These are phyloP conservation scores for Xestia xanthographa DNA, from an alignment of 2,888 invertebrate genomes.

Conservation along the genomic window DNA sequence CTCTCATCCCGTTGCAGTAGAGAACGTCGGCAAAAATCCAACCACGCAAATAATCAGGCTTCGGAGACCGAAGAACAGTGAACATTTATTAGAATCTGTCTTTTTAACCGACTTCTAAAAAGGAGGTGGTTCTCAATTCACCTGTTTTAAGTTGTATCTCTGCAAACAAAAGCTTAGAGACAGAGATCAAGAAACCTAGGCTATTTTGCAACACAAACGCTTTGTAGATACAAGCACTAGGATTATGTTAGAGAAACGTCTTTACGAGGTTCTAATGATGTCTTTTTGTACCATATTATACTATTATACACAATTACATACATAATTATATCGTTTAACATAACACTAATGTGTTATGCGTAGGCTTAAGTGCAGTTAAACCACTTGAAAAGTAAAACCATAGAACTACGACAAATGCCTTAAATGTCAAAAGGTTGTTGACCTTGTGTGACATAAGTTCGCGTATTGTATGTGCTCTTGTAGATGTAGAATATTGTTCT, in stretches of 20 bases:
- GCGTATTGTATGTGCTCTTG: not conserved
- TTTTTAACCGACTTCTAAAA: not conserved
- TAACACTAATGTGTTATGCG: conserved; percentile 4
- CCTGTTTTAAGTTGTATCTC: not conserved
- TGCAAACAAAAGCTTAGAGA: not conserved
- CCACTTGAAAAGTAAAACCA: conserved; percentile 10
- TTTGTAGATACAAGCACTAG: not conserved
- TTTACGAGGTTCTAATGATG: conserved; percentile 10
- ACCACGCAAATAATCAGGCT: not conserved
- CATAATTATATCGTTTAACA: conserved; percentile 5
- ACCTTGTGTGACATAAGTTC: conserved; percentile 8
- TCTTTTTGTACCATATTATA: not conserved
- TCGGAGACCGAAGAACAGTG: not conserved
- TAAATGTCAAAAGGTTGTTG: conserved; percentile 30
- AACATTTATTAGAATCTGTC: not conserved
- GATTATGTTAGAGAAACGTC: not conserved
- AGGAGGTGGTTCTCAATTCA: no score
- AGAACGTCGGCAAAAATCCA: not conserved
- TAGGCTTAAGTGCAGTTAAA: conserved; percentile 20
- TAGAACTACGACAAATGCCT: not conserved
- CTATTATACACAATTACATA: not conserved
- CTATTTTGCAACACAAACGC: not conserved
- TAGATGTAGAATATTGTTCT: not conserved
- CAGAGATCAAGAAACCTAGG: not conserved
- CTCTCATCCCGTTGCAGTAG: no score